These are phyloP conservation scores for Aptenodytes forsteri DNA, from an alignment of 2,113 vertebrate genomes.

Conservation along the genomic window DNA sequence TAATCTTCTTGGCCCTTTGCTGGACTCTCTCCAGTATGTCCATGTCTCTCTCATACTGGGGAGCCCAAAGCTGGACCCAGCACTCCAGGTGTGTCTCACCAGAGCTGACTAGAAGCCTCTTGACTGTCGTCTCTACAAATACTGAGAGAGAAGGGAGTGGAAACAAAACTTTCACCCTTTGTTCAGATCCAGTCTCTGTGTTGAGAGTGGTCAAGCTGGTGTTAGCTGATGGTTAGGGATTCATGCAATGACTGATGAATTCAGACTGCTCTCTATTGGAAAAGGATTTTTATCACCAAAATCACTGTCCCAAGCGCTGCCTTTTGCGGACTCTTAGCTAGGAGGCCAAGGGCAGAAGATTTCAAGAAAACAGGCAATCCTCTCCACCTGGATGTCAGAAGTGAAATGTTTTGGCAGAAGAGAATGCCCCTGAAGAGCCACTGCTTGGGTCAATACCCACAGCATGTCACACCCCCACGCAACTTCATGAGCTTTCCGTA, in stretches of 20 bases:
- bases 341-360: not conserved
- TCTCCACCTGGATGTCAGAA: not conserved
- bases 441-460: not conserved
- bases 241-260: not conserved
- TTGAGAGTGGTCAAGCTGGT: not conserved
- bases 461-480: not conserved
- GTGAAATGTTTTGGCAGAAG: not conserved
- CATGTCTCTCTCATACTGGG: not conserved
- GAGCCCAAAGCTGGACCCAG: not conserved
- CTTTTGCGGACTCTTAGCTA: not conserved
- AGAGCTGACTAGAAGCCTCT: not conserved
- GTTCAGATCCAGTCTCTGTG: not conserved
- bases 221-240: not conserved
- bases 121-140: not conserved
- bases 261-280: not conserved
- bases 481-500: not conserved
- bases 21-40: rapidly evolving
- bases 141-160: not conserved
- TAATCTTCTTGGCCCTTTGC: not conserved
- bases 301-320: not conserved
- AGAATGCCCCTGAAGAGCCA: not conserved
- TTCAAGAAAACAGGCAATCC: not conserved
- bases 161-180: not conserved
- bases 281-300: not conserved
- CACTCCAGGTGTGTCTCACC: not conserved